Conservation (phyloP, 2,888 invertebrate species). For the Agelastica alni region DNA sequence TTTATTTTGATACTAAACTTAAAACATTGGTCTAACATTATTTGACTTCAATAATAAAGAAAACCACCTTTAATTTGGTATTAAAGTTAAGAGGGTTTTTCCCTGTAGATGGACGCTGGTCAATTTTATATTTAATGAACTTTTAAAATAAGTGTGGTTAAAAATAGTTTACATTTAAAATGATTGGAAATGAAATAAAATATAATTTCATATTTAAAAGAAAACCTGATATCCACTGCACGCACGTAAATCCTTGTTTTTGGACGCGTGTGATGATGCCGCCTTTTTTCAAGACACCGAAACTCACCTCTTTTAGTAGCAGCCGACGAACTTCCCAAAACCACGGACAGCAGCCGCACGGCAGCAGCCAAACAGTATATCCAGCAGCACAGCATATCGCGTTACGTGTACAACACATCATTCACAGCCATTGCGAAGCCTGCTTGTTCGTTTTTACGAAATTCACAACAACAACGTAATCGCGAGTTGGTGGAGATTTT, state of each 20-base stretch:
- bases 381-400: conserved; percentile 50
- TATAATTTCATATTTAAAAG: neutral
- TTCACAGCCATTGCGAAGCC: conserved; percentile 53
- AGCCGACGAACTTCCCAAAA: conserved; percentile 44
- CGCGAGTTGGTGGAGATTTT: conserved; percentile 18
- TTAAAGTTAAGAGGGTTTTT: too few relatives aligned
- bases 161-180: too few relatives aligned
- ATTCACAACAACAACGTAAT: conserved; percentile 23
- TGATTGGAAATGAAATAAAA: too few relatives aligned
- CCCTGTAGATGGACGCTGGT: too few relatives aligned
- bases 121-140: too few relatives aligned
- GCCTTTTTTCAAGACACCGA: neutral
- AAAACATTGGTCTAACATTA: too few relatives aligned
- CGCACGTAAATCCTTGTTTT: neutral
- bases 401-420: conserved; percentile 54
- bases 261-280: neutral
- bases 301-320: conserved; percentile 52
- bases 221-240: neutral
- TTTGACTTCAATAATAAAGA: too few relatives aligned
- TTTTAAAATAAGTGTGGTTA: too few relatives aligned
- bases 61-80: too few relatives aligned
- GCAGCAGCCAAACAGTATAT: conserved; percentile 52
- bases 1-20: too few relatives aligned
- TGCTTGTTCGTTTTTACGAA: conserved; percentile 16
- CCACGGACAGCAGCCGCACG: conserved; percentile 39